phyloP scores from a whole-genome alignment of 1,140 invertebrate genomes.

The Himalopsyche phryganea region DNA sequence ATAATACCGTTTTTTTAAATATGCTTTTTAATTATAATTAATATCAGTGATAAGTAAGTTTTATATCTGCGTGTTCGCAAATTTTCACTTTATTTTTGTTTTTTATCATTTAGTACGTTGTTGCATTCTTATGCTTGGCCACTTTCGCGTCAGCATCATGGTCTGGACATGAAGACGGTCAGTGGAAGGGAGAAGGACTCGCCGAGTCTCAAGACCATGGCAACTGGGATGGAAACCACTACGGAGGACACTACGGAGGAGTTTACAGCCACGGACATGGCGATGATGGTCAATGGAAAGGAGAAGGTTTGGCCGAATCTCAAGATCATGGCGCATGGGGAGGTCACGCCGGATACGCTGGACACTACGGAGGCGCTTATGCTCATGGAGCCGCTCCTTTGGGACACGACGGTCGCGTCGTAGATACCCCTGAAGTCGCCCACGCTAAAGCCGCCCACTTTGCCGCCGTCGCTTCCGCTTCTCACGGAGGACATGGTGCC shows the following conservation, averaged over 20 bases:
- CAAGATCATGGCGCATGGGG: slow-evolving; percentile 24
- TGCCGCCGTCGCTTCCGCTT: slow-evolving; percentile 44
- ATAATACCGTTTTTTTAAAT: too few species aligned
- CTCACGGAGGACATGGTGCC: slow-evolving; percentile 33
- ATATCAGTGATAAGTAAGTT: too few species aligned
- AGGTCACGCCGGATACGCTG: slow-evolving; percentile 36
- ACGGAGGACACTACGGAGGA: not conserved
- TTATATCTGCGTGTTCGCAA: too few species aligned
- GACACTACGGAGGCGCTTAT: not conserved
- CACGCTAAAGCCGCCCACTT: slow-evolving; percentile 47
- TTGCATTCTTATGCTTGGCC: slow-evolving; percentile 21
- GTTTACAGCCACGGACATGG: not conserved
- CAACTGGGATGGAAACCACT: slow-evolving; percentile 10
- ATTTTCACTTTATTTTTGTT: too few species aligned
- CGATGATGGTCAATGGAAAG: slow-evolving; percentile 29
- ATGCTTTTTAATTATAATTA: too few species aligned
- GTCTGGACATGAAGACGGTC: slow-evolving; percentile 13
- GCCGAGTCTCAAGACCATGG: slow-evolving; percentile 26
- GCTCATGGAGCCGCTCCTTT: slow-evolving; percentile 23
- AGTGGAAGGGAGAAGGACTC: slow-evolving; percentile 24
- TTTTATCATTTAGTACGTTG: slow-evolving; percentile 24
- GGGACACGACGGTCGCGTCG: slow-evolving; percentile 37
- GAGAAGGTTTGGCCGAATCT: slow-evolving; percentile 23
- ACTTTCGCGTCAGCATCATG: slow-evolving; percentile 12
- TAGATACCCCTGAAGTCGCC: slow-evolving; percentile 47